Conservation (phyloP, 2,113 vertebrate species). For the Rattus norvegicus region GRCr8 NC_086023.1:69232001-69232500, state of each 20-base stretch:
- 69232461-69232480: neutral
- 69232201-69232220: neutral
- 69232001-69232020: neutral
- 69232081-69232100: neutral
- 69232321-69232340: neutral
- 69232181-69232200: neutral
- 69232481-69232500: neutral
- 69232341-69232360: neutral
- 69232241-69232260: neutral
- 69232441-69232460: neutral
- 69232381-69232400: neutral
- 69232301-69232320: neutral
- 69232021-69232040: neutral
- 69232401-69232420: neutral
- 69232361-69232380: neutral
- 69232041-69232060: too few species aligned
- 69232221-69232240: neutral
- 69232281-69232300: neutral
- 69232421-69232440: neutral
- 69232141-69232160: neutral
- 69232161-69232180: neutral
- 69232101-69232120: neutral
- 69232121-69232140: neutral
- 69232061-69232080: too few species aligned
- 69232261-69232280: neutral